Percentiles rank a stretch among this genome's conserved stretches.
These are phyloP conservation scores for Climacteris rufus DNA, from an alignment of 2,113 vertebrate genomes.

Conservation along the genomic window DNA sequence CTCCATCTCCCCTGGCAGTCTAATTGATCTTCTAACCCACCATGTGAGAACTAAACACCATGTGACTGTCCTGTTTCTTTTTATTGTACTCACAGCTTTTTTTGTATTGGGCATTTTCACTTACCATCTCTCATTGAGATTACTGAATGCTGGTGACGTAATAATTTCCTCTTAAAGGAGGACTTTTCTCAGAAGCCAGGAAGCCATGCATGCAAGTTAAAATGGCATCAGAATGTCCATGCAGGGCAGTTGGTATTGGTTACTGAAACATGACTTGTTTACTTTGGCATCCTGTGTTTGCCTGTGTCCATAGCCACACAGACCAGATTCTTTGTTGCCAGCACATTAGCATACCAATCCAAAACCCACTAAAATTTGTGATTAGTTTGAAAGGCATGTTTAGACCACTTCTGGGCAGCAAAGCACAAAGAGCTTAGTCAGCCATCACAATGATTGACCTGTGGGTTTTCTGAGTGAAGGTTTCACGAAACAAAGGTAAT, in stretches of 20 bases:
- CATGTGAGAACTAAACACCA: neutral
- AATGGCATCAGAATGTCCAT: neutral
- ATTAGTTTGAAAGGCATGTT: neutral
- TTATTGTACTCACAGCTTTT: neutral
- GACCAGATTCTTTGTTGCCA: neutral
- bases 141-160: neutral
- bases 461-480: neutral
- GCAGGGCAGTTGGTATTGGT: neutral
- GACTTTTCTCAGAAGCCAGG: neutral
- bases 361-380: neutral
- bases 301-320: neutral
- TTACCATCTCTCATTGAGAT: neutral
- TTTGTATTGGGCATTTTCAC: neutral
- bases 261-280: neutral
- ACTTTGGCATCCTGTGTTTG: neutral
- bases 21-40: neutral
- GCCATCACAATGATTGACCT: neutral
- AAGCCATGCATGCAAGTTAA: neutral
- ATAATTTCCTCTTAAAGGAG: neutral
- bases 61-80: neutral
- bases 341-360: neutral
- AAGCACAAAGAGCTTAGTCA: neutral
- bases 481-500: neutral
- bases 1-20: neutral
- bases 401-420: neutral